Conservation (phyloP, 2,888 invertebrate genomes). For the Orthosia gothica region DNA sequence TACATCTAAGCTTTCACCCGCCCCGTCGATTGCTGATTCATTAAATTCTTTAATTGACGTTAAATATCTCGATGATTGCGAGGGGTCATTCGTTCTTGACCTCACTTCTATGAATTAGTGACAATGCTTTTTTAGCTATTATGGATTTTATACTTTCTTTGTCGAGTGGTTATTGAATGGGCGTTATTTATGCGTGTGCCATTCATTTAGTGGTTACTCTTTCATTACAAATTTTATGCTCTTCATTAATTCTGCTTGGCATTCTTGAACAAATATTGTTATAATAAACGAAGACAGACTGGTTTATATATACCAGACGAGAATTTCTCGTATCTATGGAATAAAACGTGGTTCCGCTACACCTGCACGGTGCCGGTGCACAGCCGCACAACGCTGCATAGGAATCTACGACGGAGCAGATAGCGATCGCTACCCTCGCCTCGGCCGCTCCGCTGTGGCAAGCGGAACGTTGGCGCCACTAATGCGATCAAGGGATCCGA, state of each 20-base stretch:
- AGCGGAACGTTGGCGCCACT: slow-evolving; percentile 87
- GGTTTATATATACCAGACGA: slow-evolving; percentile 49
- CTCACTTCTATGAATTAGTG: slow-evolving; percentile 82
- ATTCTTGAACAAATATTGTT: slow-evolving; percentile 27
- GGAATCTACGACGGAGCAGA: slow-evolving; percentile 70
- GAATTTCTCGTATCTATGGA: slow-evolving; percentile 49
- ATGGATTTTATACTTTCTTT: slow-evolving; percentile 67
- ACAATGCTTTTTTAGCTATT: slow-evolving; percentile 73
- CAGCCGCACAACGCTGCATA: slow-evolving; percentile 57
- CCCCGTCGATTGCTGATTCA: slow-evolving; percentile 81
- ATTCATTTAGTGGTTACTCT: slow-evolving; percentile 52
- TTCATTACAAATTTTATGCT: slow-evolving; percentile 34
- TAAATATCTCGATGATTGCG: slow-evolving; percentile 80
- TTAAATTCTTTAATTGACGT: slow-evolving; percentile 87
- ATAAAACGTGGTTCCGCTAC: slow-evolving; percentile 59
- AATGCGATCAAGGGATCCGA: slow-evolving; percentile 84
- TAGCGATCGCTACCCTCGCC: slow-evolving; percentile 73
- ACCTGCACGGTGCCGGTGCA: slow-evolving; percentile 59
- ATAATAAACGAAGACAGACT: slow-evolving; percentile 19
- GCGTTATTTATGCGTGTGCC: slow-evolving; percentile 36
- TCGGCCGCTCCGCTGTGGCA: slow-evolving; percentile 67
- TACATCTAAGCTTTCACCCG: slow-evolving; percentile 86
- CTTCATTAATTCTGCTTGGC: slow-evolving; percentile 26
- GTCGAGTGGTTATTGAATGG: slow-evolving; percentile 52
- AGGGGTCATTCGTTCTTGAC: slow-evolving; percentile 84